phyloP scores from a whole-genome alignment of 2,797 vertebrate genomes.

The Thripadectes ignobilis region DNA sequence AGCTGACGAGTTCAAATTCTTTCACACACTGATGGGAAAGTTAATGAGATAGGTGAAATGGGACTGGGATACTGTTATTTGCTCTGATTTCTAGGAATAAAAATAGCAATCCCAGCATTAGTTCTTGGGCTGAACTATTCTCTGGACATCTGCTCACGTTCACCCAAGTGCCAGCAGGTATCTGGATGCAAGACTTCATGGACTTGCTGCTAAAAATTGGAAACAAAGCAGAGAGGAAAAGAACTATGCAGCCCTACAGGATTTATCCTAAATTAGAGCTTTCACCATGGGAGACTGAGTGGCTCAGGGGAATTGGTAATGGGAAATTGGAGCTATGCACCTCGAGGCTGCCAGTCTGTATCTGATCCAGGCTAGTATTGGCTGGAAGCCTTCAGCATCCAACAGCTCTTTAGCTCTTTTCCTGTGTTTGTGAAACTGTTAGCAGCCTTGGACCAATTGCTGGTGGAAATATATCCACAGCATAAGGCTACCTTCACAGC shows the following conservation, averaged over 20 bases:
- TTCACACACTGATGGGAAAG: neutral
- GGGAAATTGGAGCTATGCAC: neutral
- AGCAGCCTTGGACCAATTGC: neutral
- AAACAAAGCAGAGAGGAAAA: conserved; percentile 6
- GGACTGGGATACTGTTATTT: conserved; percentile 21
- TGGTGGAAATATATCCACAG: conserved; percentile 48
- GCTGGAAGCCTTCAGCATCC: conserved; percentile 45
- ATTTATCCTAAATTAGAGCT: conserved; percentile 37
- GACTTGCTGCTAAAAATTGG: neutral
- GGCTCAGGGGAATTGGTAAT: conserved; percentile 14
- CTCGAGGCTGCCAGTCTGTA: conserved; percentile 14
- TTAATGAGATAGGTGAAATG: conserved; percentile 18
- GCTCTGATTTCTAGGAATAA: conserved; percentile 41
- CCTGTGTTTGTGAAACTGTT: conserved; percentile 57
- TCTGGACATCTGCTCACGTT: neutral
- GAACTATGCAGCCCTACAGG: neutral
- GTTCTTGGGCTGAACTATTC: neutral
- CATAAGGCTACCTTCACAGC: conserved; percentile 33
- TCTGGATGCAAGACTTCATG: neutral
- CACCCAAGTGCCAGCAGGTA: neutral
- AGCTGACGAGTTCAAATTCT: neutral
- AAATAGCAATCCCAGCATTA: neutral
- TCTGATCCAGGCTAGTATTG: conserved; percentile 33
- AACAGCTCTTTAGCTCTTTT: conserved; percentile 54
- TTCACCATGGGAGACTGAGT: conserved; percentile 19